Conservation (phyloP, 2,797 vertebrate genomes). For the Smutsia gigantea region DNA sequence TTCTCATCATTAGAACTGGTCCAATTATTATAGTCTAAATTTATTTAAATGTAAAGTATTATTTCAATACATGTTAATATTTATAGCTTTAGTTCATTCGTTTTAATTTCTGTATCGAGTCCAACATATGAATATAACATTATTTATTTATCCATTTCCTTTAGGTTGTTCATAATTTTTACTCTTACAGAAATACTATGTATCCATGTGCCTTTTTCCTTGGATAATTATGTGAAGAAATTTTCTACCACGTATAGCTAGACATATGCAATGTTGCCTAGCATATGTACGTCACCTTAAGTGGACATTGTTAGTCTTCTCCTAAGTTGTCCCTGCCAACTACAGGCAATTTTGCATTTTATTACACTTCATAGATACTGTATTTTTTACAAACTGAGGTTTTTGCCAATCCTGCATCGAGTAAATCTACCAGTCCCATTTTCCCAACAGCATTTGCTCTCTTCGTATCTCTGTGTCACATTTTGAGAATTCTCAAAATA, state of each 20-base stretch:
- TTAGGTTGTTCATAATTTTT: background rate
- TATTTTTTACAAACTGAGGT: no score
- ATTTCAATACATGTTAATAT: background rate
- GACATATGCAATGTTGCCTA: background rate
- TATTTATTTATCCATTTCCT: background rate
- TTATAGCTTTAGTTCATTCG: background rate
- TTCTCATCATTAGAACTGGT: background rate
- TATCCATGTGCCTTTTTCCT: background rate
- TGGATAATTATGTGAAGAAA: background rate
- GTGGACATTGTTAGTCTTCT: background rate
- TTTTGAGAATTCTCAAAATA: no score
- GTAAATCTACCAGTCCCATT: no score
- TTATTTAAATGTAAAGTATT: background rate
- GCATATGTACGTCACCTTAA: background rate
- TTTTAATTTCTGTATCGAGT: background rate
- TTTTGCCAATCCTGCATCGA: no score
- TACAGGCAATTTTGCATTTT: no score
- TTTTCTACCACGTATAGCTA: background rate
- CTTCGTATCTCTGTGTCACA: no score
- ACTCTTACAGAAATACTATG: background rate
- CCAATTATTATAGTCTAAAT: background rate
- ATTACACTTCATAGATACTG: no score
- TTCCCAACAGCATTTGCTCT: no score
- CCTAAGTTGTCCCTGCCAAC: background rate
- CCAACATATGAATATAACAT: background rate